Base-by-base conservation (phyloP, 2,888 invertebrate species). In the Mythimna loreyi region DNA sequence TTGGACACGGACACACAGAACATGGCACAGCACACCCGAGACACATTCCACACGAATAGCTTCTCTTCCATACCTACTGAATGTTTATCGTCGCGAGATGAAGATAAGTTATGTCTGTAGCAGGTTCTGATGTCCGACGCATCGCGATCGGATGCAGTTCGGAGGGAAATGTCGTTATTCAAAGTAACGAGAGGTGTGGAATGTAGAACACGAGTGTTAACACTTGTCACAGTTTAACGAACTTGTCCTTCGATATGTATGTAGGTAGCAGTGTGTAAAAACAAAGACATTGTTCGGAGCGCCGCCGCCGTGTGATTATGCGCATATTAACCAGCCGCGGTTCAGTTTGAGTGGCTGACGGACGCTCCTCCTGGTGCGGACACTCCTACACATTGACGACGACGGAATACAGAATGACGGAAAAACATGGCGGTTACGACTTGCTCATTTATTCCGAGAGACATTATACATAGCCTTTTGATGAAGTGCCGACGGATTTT, bases 321-420 rank as follows among this genome's bases (percentile, higher is more conserved):
- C 59, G 75, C 75, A 78, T 78, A 78, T 65, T 65, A 65, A 75
- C 65, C 11, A 59, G 64, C 30, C 25, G 45, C 13, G 11, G 57
- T 40, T 45, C 36, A 28, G 71, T 43, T 11, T 28, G 49, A 71
- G 55, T 56, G 59, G 69, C 69, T 19, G 40, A 1, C 40, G 6
- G 33, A 16, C 33, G 55, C 55, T 53, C 33, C 55, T 21, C 13
- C 55, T 21, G 50, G 49, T 23, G 56, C 28, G 47, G 55, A 47
- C 77, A 33, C 72, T 64, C 72, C 74, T 55, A 49, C 36, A 40
- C 40, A 4, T 19, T 3, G n/a, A n/a, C 58, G 47, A 21, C 19
- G 33, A 49, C 47, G 28, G 25, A 43, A 50, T 59, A 21, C 49
- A 53, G 16, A 40, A 21, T 40, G 0, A 23, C 36, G 11, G 11